Conservation (phyloP, 2,113 vertebrate genomes). For the Bos taurus region DNA sequence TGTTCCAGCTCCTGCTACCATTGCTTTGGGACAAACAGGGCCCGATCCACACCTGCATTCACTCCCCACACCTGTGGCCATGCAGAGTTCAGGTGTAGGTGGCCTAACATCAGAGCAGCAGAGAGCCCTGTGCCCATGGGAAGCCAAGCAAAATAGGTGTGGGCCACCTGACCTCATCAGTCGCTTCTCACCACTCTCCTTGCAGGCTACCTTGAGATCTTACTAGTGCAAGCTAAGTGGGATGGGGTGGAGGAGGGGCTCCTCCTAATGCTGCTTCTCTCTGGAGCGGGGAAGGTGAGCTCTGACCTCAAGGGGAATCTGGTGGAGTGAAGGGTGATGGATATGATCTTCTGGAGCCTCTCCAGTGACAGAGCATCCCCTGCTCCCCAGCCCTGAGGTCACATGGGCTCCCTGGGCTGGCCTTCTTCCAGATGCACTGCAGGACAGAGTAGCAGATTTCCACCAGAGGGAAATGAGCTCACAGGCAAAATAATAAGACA, state of each 20-base stretch:
- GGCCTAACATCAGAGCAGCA: too few relatives aligned
- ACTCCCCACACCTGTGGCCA: background rate
- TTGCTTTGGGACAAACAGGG: background rate
- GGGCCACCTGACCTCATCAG: background rate
- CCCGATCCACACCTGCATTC: background rate
- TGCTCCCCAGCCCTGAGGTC: background rate
- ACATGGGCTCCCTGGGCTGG: background rate
- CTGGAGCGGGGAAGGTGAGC: too few relatives aligned
- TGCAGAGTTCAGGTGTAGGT: background rate
- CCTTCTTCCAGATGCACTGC: too few relatives aligned
- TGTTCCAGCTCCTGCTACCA: background rate
- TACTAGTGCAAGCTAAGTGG: background rate
- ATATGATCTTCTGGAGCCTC: too few relatives aligned
- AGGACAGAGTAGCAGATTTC: background rate
- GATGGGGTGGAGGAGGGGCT: too few relatives aligned
- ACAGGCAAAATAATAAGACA: background rate
- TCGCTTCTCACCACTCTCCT: background rate
- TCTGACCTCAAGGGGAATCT: background rate
- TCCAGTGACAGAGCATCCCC: fast-evolving
- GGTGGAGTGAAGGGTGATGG: background rate
- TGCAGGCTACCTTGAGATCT: background rate
- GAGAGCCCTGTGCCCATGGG: background rate
- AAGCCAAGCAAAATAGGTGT: background rate
- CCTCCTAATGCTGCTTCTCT: background rate
- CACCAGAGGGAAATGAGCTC: background rate